Percentiles rank a stretch among this genome's conserved stretches.
Conservation (phyloP, 2,888 invertebrate species). For the Allygus modestus region DNA sequence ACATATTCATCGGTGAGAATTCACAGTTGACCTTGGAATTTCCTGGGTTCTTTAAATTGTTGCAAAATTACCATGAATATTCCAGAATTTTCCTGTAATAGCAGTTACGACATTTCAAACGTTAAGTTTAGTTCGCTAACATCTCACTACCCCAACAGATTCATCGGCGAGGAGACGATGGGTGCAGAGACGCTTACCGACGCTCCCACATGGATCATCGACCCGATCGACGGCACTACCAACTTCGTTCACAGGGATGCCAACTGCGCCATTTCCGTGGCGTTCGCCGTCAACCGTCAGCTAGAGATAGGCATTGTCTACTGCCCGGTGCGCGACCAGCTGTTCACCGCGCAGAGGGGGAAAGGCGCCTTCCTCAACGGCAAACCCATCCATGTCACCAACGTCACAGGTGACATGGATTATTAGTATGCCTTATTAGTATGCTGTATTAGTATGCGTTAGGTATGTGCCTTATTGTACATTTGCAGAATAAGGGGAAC, state of each 20-base stretch:
- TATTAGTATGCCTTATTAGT: no score
- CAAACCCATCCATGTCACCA: constrained; percentile 84
- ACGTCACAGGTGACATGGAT: constrained; percentile 77
- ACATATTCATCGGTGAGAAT: no score
- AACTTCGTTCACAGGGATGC: constrained; percentile 98
- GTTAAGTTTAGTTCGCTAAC: no score
- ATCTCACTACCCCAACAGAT: constrained; percentile 76
- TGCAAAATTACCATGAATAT: no score
- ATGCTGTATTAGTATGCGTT: no score
- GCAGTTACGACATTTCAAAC: no score
- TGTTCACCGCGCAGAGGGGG: constrained; percentile 91
- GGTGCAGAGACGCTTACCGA: constrained; percentile 84
- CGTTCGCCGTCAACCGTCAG: constrained; percentile 84
- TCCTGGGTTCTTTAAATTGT: no score
- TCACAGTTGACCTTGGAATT: no score
- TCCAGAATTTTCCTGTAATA: no score
- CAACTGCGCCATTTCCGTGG: constrained; percentile 93
- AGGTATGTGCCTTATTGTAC: no score
- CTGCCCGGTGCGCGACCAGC: constrained; percentile 92
- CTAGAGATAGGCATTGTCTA: constrained; percentile 91
- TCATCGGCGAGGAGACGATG: constrained; percentile 95
- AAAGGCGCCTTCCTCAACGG: constrained; percentile 94
- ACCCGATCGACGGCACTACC: constrained; percentile 99
- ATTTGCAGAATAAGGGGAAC: no score
- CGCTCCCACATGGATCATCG: constrained; percentile 97